These are phyloP conservation scores for Ylistrum balloti DNA, from an alignment of 1,140 invertebrate species.

Conservation along the genomic window DNA sequence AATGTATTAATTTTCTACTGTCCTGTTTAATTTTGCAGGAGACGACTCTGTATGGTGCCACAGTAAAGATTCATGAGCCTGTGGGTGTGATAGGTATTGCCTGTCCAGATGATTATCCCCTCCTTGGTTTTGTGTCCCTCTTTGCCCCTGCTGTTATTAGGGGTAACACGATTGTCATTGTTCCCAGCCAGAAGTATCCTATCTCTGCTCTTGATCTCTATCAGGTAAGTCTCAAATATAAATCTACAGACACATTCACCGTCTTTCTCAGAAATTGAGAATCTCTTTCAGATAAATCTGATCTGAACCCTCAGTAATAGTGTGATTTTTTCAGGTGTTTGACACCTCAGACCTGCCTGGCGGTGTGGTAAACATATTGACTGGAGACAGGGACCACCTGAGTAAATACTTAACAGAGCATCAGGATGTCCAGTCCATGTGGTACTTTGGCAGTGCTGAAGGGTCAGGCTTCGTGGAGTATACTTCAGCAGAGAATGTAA, in stretches of 20 bases:
- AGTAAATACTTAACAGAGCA: conserved; percentile 82
- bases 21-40: conserved; percentile 80
- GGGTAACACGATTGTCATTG: conserved; percentile 83
- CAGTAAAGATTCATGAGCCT: conserved; percentile 82
- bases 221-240: conserved; percentile 78
- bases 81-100: conserved; percentile 84
- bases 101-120: conserved; percentile 82
- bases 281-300: too few relatives aligned
- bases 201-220: conserved; percentile 83
- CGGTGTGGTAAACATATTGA: conserved; percentile 84
- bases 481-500: conserved; percentile 81
- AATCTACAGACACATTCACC: too few relatives aligned
- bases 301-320: neutral
- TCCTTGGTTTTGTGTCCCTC: conserved; percentile 83
- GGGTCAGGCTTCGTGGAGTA: conserved; percentile 83
- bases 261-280: too few relatives aligned
- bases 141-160: conserved; percentile 82
- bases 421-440: conserved; percentile 83
- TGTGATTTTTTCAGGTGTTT: conserved; percentile 80
- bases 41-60: conserved; percentile 82
- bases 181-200: conserved; percentile 83
- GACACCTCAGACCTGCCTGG: conserved; percentile 84
- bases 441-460: conserved; percentile 81
- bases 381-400: conserved; percentile 83
- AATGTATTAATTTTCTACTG: too few relatives aligned